These are phyloP conservation scores for Megalops cyprinoides DNA, from an alignment of 2,797 vertebrate genomes.

Conservation along the genomic window DNA sequence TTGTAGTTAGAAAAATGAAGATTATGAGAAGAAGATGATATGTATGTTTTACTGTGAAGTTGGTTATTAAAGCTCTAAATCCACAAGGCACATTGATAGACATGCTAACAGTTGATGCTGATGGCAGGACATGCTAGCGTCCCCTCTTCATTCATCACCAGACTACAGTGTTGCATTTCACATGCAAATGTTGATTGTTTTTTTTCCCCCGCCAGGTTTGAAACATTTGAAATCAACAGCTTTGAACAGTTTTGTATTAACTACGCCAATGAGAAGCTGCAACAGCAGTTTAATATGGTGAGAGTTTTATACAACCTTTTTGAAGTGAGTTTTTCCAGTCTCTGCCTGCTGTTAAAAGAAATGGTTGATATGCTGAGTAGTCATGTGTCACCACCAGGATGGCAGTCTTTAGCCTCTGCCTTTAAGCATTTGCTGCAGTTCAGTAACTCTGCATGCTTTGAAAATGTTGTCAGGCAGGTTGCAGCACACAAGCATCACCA, in stretches of 20 bases:
- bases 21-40: too few relatives aligned
- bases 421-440: too few relatives aligned
- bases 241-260: constrained; percentile 99
- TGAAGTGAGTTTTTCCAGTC: neutral
- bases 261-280: constrained; percentile 97
- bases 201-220: constrained; percentile 79
- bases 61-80: neutral
- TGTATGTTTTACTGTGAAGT: neutral
- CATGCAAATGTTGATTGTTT: neutral
- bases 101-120: neutral
- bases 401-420: neutral
- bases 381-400: neutral
- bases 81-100: neutral
- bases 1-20: too few relatives aligned
- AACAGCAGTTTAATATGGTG: constrained; percentile 98
- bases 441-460: neutral
- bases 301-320: constrained; percentile 43
- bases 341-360: neutral
- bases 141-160: neutral
- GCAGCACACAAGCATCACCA: too few relatives aligned
- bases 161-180: neutral
- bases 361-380: constrained; percentile 7
- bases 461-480: neutral
- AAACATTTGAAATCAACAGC: constrained; percentile 97
- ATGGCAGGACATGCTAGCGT: neutral